phyloP scores from a whole-genome alignment of 2,888 invertebrate species.

The Amiota communis region DNA sequence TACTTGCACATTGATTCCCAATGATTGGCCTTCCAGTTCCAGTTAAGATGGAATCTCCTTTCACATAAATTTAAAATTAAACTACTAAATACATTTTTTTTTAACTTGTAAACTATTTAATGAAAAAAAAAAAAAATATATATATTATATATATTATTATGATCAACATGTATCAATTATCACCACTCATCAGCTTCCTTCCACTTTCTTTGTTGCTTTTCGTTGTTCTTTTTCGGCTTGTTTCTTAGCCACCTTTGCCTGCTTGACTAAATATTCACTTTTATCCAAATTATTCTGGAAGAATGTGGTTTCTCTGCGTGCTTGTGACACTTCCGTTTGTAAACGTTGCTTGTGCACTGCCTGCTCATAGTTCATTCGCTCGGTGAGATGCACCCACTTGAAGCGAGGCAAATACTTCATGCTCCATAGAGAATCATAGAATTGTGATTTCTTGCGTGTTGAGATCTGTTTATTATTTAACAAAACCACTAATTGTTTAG shows the following conservation, averaged over 20 bases:
- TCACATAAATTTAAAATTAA: too few relatives aligned
- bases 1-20: too few relatives aligned
- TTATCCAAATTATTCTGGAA: constrained; percentile 88
- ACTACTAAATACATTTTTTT: too few relatives aligned
- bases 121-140: not conserved
- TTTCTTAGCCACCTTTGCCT: constrained; percentile 61
- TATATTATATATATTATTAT: not conserved
- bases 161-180: not conserved
- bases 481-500: constrained; percentile 86
- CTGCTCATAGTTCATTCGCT: constrained; percentile 92
- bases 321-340: constrained; percentile 90
- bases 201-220: not conserved
- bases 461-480: constrained; percentile 93
- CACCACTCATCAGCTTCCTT: not conserved
- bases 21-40: too few relatives aligned
- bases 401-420: constrained; percentile 96
- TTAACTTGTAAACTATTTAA: not conserved
- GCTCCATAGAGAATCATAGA: constrained; percentile 94
- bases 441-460: constrained; percentile 87
- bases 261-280: constrained; percentile 79
- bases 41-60: too few relatives aligned
- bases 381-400: constrained; percentile 96
- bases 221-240: constrained; percentile 24
- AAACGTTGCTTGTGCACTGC: constrained; percentile 90
- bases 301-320: constrained; percentile 91